Percentiles rank a stretch among this genome's conserved stretches.
Evolutionary conservation across 2,888 invertebrate species (phyloP).

Genomic region (Lasioglossum leucozonium): DNA sequence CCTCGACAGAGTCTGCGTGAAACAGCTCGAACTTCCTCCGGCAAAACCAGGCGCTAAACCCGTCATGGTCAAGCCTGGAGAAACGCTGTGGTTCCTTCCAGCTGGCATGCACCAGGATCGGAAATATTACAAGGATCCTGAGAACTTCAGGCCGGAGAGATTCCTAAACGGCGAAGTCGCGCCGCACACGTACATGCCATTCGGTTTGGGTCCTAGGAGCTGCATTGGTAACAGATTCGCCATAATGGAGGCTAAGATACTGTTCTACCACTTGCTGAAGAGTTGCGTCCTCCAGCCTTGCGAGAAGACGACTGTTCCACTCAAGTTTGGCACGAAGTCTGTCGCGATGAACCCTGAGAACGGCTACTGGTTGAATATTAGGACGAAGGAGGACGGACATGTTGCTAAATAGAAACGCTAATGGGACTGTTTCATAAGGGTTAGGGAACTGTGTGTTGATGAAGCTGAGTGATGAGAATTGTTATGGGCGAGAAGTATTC

Average conservation of each 20-base stretch:
- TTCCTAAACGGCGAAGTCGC: slow-evolving; percentile 71
- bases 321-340: slow-evolving; percentile 63
- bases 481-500: too few species aligned
- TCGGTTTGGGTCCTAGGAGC: slow-evolving; percentile 77
- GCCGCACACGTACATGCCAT: slow-evolving; percentile 67
- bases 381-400: neutral
- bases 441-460: too few species aligned
- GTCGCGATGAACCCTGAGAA: slow-evolving; percentile 56
- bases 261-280: slow-evolving; percentile 69
- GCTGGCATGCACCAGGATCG: slow-evolving; percentile 79
- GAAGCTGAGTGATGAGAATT: too few species aligned
- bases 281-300: slow-evolving; percentile 75
- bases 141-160: slow-evolving; percentile 83
- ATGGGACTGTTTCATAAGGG: neutral
- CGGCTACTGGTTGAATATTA: slow-evolving; percentile 71
- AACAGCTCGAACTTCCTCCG: slow-evolving; percentile 76
- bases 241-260: slow-evolving; percentile 72
- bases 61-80: slow-evolving; percentile 77
- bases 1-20: slow-evolving; percentile 78
- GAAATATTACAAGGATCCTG: slow-evolving; percentile 79
- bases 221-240: slow-evolving; percentile 84
- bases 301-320: slow-evolving; percentile 83
- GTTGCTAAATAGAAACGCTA: neutral
- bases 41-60: slow-evolving; percentile 73
- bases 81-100: slow-evolving; percentile 74